These are phyloP conservation scores for Oscheius sp. DNA, from an alignment of 2,888 invertebrate species.

Conservation along the genomic window DNA sequence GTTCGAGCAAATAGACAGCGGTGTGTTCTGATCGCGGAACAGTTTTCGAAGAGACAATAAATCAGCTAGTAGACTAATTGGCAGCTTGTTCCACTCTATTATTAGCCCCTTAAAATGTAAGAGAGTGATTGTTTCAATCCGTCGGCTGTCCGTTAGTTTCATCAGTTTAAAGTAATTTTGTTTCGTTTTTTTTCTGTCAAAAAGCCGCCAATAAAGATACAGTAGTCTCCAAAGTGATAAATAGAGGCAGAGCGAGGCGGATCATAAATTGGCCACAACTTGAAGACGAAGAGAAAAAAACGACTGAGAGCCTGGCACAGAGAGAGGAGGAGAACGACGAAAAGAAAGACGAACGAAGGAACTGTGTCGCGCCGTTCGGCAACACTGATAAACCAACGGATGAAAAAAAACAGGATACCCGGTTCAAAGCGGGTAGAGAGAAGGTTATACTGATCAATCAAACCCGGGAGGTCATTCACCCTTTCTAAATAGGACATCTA, in stretches of 20 bases:
- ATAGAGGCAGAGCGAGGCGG: constrained; percentile 9
- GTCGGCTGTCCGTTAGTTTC: too few species aligned
- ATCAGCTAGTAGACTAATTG: too few species aligned
- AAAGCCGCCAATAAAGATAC: constrained; percentile 19
- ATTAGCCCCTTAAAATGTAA: too few species aligned
- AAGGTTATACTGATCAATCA: too few species aligned
- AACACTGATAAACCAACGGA: background rate
- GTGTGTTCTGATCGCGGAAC: too few species aligned
- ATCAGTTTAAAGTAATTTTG: too few species aligned
- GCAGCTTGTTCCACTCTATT: too few species aligned
- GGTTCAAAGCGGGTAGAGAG: background rate
- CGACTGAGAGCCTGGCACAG: background rate
- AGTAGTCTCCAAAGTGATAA: constrained; percentile 17
- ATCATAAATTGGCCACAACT: constrained; percentile 25
- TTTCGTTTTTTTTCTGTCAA: background rate
- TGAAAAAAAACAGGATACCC: background rate
- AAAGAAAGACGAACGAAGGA: background rate
- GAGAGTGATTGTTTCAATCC: too few species aligned
- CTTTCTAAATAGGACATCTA: too few species aligned
- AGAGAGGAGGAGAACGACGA: background rate
- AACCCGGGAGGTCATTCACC: too few species aligned
- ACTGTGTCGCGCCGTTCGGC: background rate
- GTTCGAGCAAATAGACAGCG: too few species aligned
- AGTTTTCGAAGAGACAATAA: too few species aligned
- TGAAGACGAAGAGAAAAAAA: background rate